Percentiles rank a stretch among this genome's conserved stretches.
phyloP scores from a whole-genome alignment of 2,113 vertebrate genomes.

The Ceyx margarethae region DNA sequence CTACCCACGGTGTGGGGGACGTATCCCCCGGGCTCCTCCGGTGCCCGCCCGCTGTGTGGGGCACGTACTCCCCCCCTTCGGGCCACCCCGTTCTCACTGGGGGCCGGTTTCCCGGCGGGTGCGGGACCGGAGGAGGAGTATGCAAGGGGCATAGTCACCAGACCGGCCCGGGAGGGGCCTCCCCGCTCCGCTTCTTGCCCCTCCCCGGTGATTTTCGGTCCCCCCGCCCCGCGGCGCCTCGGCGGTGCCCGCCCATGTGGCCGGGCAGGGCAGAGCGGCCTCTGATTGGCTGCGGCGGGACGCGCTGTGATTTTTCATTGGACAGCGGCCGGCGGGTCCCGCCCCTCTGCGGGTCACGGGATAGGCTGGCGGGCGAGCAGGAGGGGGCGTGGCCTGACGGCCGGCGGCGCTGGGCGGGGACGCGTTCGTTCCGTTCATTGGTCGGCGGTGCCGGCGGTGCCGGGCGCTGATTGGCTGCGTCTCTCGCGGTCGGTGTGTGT shows the following conservation, averaged over 20 bases:
- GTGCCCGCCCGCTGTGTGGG: not conserved
- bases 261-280: fast-evolving
- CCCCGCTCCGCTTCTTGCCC: no score
- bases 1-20: not conserved
- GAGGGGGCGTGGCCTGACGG: not conserved
- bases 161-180: not conserved
- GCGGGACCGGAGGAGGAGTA: no score
- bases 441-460: not conserved
- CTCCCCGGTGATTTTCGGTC: no score
- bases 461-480: not conserved
- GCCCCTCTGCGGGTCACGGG: not conserved
- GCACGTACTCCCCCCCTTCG: not conserved
- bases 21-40: not conserved
- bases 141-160: no score
- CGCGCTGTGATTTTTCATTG: slow-evolving; percentile 68
- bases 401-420: slow-evolving; percentile 17
- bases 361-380: not conserved
- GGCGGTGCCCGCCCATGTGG: not conserved
- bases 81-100: not conserved
- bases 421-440: not conserved
- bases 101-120: not conserved
- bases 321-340: fast-evolving
- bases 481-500: not conserved
- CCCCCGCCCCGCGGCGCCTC: not conserved
- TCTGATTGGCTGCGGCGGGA: slow-evolving; percentile 20